Percentiles rank a stretch among this genome's conserved stretches.
These are phyloP conservation scores for Apaloderma vittatum DNA, from an alignment of 2,113 vertebrate genomes.

Conservation along the genomic window DNA sequence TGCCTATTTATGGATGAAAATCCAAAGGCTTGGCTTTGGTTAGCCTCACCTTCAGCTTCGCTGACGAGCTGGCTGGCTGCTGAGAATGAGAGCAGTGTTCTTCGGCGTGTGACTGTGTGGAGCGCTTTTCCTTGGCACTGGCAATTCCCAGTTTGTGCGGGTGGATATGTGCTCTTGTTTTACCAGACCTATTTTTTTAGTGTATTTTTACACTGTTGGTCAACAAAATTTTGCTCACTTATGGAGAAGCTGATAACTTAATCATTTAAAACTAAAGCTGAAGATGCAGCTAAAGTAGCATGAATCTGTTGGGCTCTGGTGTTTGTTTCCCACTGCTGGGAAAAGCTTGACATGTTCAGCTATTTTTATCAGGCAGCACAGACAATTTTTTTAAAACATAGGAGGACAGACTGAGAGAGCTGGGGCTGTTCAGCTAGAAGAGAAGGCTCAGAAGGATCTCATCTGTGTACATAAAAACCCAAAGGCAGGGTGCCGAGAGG, in stretches of 20 bases:
- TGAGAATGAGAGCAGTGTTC: accelerated
- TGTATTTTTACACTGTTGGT: not conserved
- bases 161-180: not conserved
- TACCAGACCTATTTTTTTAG: not conserved
- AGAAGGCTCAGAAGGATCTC: not conserved
- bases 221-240: not conserved
- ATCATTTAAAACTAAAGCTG: not conserved
- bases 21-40: not conserved
- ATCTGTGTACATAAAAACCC: not conserved
- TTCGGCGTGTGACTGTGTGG: accelerated
- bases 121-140: not conserved
- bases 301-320: not conserved
- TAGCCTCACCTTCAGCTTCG: not conserved
- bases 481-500: not conserved
- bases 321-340: not conserved
- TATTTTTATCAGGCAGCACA: not conserved
- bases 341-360: not conserved
- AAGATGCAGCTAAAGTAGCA: not conserved
- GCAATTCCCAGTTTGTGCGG: not conserved
- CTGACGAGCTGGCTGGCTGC: not conserved
- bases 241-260: not conserved
- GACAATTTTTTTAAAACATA: not conserved
- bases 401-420: not conserved
- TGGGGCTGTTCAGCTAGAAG: not conserved
- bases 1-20: not conserved